A percentile compares a stretch with the other conserved stretches of the same genome.
Evolutionary conservation across 2,888 invertebrate genomes (phyloP).

Genomic region (Phrixothrix hirtus): DNA sequence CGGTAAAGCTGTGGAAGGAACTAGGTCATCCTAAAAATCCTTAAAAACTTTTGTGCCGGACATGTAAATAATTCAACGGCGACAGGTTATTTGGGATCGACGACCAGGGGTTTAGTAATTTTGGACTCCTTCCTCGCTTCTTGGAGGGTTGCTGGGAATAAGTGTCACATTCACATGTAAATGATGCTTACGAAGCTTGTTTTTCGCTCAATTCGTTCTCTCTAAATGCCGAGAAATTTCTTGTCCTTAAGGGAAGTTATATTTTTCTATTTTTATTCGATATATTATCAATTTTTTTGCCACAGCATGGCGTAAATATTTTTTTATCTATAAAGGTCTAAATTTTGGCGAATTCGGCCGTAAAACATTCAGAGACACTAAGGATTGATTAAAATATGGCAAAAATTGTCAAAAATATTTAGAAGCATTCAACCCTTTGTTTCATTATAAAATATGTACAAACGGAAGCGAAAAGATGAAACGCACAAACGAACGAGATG

Average conservation of each 20-base stretch:
- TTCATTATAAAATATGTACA: no score
- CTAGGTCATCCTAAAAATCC: constrained; percentile 12
- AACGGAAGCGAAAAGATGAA: no score
- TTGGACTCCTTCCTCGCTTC: constrained; percentile 12
- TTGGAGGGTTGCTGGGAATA: constrained; percentile 11
- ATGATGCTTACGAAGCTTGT: constrained; percentile 12
- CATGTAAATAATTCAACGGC: constrained; percentile 15
- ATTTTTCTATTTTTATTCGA: not conserved
- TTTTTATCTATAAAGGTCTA: not conserved
- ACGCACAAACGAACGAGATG: no score
- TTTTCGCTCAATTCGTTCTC: constrained; percentile 7
- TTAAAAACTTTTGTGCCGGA: constrained; percentile 11
- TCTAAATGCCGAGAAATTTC: not conserved
- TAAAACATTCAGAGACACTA: no score
- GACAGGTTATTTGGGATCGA: constrained; percentile 16
- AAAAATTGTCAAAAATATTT: no score
- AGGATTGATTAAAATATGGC: no score
- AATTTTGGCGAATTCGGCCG: no score
- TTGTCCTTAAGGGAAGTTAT: not conserved
- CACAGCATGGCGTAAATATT: not conserved
- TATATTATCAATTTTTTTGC: not conserved
- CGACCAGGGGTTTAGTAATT: constrained; percentile 11
- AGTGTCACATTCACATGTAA: constrained; percentile 17
- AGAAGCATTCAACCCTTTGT: no score
- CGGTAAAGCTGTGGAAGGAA: constrained; percentile 1